These are phyloP conservation scores for Platyura marginata DNA, from an alignment of 1,140 invertebrate species.

Conservation along the genomic window DNA sequence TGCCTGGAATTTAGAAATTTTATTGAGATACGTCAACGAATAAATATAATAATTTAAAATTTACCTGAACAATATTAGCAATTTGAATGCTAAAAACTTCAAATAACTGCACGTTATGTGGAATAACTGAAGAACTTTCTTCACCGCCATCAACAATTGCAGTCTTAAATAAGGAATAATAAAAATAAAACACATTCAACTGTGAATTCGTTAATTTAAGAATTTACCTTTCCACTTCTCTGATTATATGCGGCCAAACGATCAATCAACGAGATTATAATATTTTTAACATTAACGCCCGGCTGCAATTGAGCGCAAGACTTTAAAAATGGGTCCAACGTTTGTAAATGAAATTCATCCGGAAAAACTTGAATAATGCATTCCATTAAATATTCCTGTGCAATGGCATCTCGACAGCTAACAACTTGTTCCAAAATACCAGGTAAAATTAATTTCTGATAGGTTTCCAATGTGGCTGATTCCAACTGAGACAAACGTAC, in stretches of 20 bases:
- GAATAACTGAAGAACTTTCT: constrained; percentile 50
- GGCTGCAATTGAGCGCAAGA: constrained; percentile 92
- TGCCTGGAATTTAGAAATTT: constrained; percentile 28
- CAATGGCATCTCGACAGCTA: constrained; percentile 94
- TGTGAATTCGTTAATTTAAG: too few relatives aligned
- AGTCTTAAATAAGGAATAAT: too few relatives aligned
- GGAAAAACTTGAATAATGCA: constrained; percentile 98
- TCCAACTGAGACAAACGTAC: constrained; percentile 93
- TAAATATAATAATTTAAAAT: constrained; percentile 2
- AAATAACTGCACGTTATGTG: constrained; percentile 82
- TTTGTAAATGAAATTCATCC: constrained; percentile 96
- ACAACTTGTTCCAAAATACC: constrained; percentile 67
- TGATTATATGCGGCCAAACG: constrained; percentile 71
- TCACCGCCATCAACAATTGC: constrained; percentile 32
- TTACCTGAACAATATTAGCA: constrained; percentile 79
- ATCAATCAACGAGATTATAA: constrained; percentile 93
- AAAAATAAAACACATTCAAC: too few relatives aligned
- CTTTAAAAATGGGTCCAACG: constrained; percentile 84
- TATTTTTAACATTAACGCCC: constrained; percentile 95
- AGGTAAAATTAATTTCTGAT: constrained; percentile 74
- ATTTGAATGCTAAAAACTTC: constrained; percentile 98
- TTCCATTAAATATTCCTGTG: constrained; percentile 99
- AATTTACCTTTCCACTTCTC: constrained; percentile 34
- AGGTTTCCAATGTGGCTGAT: constrained; percentile 83
- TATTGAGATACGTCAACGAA: too few relatives aligned